phyloP scores from a whole-genome alignment of 2,888 invertebrate species.

The Eurytoma adleriae region DNA sequence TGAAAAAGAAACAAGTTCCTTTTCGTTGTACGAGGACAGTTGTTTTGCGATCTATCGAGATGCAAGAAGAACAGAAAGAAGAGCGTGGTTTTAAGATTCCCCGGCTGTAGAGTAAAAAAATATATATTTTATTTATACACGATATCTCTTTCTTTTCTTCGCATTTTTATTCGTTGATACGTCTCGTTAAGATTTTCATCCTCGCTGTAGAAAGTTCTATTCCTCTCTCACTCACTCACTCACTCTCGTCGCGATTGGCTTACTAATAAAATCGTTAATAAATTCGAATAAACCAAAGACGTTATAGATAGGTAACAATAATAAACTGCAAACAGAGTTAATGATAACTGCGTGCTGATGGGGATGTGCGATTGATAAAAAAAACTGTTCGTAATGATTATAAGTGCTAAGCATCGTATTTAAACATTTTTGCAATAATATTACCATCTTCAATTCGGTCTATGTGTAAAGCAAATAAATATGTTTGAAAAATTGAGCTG shows the following conservation, averaged over 20 bases:
- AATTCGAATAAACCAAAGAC: constrained; percentile 49
- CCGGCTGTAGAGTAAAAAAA: constrained; percentile 64
- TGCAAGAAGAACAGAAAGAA: constrained; percentile 16
- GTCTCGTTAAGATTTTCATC: constrained; percentile 11
- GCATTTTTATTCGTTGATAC: constrained; percentile 55
- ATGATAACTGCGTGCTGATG: constrained; percentile 36
- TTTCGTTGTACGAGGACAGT: constrained; percentile 20
- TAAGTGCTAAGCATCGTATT: constrained; percentile 46
- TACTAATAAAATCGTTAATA: constrained; percentile 42
- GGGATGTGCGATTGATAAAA: constrained; percentile 25
- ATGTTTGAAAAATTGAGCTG: neutral
- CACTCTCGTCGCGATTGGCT: constrained; percentile 56
- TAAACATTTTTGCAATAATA: constrained; percentile 29
- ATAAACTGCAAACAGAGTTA: constrained; percentile 51
- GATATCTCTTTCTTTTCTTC: constrained; percentile 58
- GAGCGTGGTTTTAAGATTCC: constrained; percentile 48
- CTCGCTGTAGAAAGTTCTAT: constrained; percentile 14
- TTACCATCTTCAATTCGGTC: neutral
- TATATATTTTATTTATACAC: constrained; percentile 60
- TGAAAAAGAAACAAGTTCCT: neutral
- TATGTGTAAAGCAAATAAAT: constrained; percentile 4
- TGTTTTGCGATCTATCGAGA: neutral
- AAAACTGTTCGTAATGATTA: constrained; percentile 54
- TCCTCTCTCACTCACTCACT: constrained; percentile 56
- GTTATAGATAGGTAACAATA: constrained; percentile 55